These are phyloP conservation scores for Trimorus sp. DNA, from an alignment of 2,888 invertebrate genomes.

Conservation along the genomic window DNA sequence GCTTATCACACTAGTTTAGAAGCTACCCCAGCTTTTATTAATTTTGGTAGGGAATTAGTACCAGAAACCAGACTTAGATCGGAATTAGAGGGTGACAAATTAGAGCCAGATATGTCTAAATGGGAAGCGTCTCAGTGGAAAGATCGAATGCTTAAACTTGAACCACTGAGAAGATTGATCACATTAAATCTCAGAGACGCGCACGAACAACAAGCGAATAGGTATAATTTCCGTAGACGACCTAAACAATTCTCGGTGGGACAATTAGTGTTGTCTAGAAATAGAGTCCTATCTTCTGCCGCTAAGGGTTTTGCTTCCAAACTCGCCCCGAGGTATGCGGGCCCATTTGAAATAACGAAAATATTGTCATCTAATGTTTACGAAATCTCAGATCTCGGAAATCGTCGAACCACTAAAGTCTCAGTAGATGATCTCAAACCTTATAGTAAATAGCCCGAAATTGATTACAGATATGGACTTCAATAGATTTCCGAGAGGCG, in stretches of 20 bases:
- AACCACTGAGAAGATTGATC: background rate
- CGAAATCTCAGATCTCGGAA: background rate
- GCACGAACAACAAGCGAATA: background rate
- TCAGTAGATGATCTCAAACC: slow-evolving; percentile 7
- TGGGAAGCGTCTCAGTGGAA: background rate
- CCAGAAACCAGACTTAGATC: background rate
- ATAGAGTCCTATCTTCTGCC: slow-evolving; percentile 6
- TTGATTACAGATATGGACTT: too few species aligned
- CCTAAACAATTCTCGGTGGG: background rate
- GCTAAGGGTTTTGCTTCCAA: slow-evolving; percentile 13
- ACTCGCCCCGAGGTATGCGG: background rate
- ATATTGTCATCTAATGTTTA: background rate
- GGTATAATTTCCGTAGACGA: slow-evolving; percentile 15
- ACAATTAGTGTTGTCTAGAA: slow-evolving; percentile 8
- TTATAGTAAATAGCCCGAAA: background rate
- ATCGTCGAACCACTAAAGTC: background rate
- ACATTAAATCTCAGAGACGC: slow-evolving; percentile 4
- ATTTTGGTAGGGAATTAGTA: background rate
- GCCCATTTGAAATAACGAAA: slow-evolving; percentile 3
- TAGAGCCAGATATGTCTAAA: background rate
- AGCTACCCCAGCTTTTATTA: background rate
- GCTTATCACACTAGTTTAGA: background rate
- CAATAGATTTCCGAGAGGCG: too few species aligned
- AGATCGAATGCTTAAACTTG: background rate
- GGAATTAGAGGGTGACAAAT: background rate